These are phyloP conservation scores for Clistopyga incitator DNA, from an alignment of 2,888 invertebrate species.

Conservation along the genomic window DNA sequence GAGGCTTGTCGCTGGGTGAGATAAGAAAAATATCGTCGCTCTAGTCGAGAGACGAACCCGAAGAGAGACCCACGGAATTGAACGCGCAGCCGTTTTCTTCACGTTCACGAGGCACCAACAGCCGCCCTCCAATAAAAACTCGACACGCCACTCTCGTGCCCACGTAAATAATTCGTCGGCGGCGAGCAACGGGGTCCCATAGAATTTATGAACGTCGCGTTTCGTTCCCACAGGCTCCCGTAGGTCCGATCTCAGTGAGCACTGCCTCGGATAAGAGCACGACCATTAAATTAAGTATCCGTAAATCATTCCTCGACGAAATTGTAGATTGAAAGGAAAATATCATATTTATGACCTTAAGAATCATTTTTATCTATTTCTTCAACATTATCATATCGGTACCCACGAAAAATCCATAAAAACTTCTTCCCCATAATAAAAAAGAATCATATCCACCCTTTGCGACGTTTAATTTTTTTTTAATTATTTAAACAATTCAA, in stretches of 20 bases:
- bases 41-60: neutral
- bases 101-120: neutral
- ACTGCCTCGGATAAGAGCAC: neutral
- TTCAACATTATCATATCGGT: no score
- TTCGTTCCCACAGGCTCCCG: constrained; percentile 51
- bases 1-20: neutral
- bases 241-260: neutral
- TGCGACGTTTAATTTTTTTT: no score
- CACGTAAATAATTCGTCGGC: constrained; percentile 61
- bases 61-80: neutral
- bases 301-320: neutral
- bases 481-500: neutral
- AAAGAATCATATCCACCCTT: no score
- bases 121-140: constrained; percentile 50
- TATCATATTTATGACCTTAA: neutral
- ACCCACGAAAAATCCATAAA: no score
- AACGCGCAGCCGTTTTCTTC: constrained; percentile 27
- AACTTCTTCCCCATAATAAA: no score
- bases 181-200: constrained; percentile 30
- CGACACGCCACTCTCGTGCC: constrained; percentile 52
- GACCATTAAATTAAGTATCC: neutral
- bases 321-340: neutral
- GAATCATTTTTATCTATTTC: no score
- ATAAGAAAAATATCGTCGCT: constrained; percentile 16
- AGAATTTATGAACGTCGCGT: constrained; percentile 53